phyloP scores from a whole-genome alignment of 2,888 invertebrate genomes.

The Mimachlamys varia region DNA sequence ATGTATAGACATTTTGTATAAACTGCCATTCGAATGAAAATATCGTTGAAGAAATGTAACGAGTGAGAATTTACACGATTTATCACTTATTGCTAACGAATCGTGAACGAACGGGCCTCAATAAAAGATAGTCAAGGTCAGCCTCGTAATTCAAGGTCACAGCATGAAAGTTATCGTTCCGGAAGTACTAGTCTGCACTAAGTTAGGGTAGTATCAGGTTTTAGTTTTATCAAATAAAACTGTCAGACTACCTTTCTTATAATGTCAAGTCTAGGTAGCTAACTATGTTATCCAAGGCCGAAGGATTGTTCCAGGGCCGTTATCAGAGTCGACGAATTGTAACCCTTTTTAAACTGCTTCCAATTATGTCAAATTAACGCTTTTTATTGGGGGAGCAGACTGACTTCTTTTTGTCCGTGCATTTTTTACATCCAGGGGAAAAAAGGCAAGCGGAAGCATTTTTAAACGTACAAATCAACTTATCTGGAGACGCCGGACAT shows the following conservation, averaged over 20 bases:
- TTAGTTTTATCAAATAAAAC: conserved; percentile 7
- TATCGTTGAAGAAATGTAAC: background rate
- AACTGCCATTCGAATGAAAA: background rate
- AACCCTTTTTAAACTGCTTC: background rate
- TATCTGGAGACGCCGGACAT: conserved; percentile 11
- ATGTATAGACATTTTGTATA: too few species aligned
- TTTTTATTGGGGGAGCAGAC: background rate
- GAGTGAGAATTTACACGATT: conserved; percentile 9
- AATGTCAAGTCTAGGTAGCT: background rate
- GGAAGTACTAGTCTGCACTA: conserved; percentile 30
- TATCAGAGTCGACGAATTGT: background rate
- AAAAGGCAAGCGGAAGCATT: background rate
- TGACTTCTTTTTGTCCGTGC: background rate
- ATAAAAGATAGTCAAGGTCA: conserved; percentile 16
- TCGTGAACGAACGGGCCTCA: background rate
- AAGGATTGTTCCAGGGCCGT: background rate
- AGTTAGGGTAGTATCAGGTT: conserved; percentile 3
- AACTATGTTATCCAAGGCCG: background rate
- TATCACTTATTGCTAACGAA: background rate
- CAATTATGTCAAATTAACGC: conserved; percentile 31
- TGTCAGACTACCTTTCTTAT: conserved; percentile 2
- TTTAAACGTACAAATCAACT: background rate
- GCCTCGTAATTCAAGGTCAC: background rate
- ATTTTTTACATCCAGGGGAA: background rate
- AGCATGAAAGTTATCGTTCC: conserved; percentile 27